Conservation (phyloP, 2,888 invertebrate genomes). For the Ectemnius lituratus region DNA sequence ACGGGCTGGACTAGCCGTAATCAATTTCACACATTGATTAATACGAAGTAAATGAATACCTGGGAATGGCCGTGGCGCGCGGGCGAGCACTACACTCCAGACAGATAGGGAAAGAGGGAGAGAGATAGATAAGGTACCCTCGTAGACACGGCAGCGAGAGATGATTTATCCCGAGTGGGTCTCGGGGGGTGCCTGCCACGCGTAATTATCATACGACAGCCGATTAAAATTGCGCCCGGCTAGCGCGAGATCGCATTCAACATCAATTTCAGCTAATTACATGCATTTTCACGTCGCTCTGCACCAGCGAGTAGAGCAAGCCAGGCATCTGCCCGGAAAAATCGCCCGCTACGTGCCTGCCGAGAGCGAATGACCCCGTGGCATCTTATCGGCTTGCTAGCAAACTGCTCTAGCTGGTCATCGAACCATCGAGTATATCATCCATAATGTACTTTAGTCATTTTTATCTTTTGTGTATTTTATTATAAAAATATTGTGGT, state of each 20-base stretch:
- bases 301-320: constrained; percentile 59
- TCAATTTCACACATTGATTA: constrained; percentile 76
- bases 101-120: background rate
- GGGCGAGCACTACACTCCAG: constrained; percentile 44
- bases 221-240: constrained; percentile 74
- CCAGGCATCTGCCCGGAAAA: constrained; percentile 56
- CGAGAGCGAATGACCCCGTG: background rate
- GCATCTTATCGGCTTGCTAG: too few species aligned
- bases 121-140: too few species aligned
- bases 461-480: too few species aligned
- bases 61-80: constrained; percentile 67
- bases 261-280: constrained; percentile 77
- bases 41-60: constrained; percentile 75
- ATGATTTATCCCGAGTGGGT: constrained; percentile 76
- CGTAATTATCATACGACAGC: constrained; percentile 77
- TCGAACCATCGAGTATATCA: too few species aligned
- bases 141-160: constrained; percentile 37
- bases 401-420: too few species aligned
- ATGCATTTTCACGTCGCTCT: constrained; percentile 70
- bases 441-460: too few species aligned
- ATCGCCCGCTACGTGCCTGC: constrained; percentile 65
- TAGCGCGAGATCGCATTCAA: constrained; percentile 61
- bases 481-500: too few species aligned
- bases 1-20: constrained; percentile 62
- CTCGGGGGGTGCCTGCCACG: constrained; percentile 68